These are phyloP conservation scores for Drosophila nr. fundita DNA, from an alignment of 2,888 invertebrate species.

Conservation along the genomic window DNA sequence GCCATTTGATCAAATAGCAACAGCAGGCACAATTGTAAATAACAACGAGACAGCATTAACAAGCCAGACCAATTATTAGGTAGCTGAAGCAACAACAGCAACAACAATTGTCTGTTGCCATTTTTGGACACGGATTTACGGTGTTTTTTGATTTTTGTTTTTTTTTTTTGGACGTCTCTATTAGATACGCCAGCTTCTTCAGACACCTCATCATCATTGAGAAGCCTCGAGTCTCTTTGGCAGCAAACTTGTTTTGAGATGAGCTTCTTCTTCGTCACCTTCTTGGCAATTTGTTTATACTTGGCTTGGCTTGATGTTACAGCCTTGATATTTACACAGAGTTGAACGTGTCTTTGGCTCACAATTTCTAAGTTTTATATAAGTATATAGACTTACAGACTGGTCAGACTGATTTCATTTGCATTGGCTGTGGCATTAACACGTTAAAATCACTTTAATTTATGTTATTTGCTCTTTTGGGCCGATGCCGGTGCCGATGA, in stretches of 20 bases:
- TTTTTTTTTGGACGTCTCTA: slow-evolving; percentile 63
- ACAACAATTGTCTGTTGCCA: slow-evolving; percentile 39
- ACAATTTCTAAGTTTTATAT: slow-evolving; percentile 52
- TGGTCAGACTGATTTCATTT: slow-evolving; percentile 61
- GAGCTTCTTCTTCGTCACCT: slow-evolving; percentile 68
- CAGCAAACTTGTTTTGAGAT: slow-evolving; percentile 50
- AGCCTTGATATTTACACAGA: slow-evolving; percentile 77
- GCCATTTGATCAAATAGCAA: slow-evolving; percentile 55
- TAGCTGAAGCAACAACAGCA: slow-evolving; percentile 50
- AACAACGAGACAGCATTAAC: slow-evolving; percentile 23
- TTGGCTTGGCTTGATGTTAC: slow-evolving; percentile 22
- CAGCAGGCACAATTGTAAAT: slow-evolving; percentile 20
- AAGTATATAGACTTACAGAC: slow-evolving; percentile 36
- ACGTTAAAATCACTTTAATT: slow-evolving; percentile 63
- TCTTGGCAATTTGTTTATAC: slow-evolving; percentile 65
- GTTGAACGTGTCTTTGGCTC: slow-evolving; percentile 48
- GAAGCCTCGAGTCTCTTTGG: slow-evolving; percentile 29
- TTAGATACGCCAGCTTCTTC: slow-evolving; percentile 53
- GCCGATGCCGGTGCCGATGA: slow-evolving; percentile 1
- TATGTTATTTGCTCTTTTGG: slow-evolving; percentile 62
- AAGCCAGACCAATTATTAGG: slow-evolving; percentile 62
- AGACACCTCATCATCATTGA: slow-evolving; percentile 39
- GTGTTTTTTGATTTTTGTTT: slow-evolving; percentile 13
- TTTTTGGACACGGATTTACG: slow-evolving; percentile 66
- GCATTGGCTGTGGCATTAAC: slow-evolving; percentile 50